These are phyloP conservation scores for Oreotrochilus melanogaster DNA, from an alignment of 2,113 vertebrate genomes.

Conservation along the genomic window DNA sequence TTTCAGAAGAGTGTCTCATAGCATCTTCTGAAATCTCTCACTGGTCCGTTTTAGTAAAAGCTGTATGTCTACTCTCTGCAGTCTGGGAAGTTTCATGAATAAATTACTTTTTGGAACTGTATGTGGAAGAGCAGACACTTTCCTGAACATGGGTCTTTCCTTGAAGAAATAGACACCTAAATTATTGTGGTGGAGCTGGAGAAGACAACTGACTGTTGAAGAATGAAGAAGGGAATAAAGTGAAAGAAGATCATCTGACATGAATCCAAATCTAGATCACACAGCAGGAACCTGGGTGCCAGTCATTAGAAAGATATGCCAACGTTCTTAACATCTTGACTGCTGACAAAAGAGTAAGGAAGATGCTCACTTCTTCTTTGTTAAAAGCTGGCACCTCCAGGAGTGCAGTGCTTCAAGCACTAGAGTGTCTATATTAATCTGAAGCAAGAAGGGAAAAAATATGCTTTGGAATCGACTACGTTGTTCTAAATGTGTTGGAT, in stretches of 20 bases:
- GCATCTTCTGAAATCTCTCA: not conserved
- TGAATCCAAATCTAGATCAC: not conserved
- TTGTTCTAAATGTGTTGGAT: not conserved
- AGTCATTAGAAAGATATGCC: not conserved
- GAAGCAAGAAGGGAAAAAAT: not conserved
- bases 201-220: not conserved
- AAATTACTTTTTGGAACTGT: not conserved
- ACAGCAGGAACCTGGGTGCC: not conserved
- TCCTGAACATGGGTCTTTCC: not conserved
- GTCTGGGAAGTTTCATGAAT: not conserved
- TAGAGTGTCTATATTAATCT: not conserved
- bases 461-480: accelerated
- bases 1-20: not conserved
- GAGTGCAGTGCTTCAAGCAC: not conserved
- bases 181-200: not conserved
- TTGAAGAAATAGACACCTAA: not conserved
- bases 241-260: not conserved
- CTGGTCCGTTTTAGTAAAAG: not conserved
- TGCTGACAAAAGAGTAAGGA: not conserved
- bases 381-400: not conserved
- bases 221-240: not conserved
- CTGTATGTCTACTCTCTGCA: not conserved
- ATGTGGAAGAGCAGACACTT: not conserved
- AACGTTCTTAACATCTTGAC: not conserved
- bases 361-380: not conserved